Evolutionary conservation across 2,888 invertebrate species (phyloP).

Genomic region (Myopa testacea): DNA sequence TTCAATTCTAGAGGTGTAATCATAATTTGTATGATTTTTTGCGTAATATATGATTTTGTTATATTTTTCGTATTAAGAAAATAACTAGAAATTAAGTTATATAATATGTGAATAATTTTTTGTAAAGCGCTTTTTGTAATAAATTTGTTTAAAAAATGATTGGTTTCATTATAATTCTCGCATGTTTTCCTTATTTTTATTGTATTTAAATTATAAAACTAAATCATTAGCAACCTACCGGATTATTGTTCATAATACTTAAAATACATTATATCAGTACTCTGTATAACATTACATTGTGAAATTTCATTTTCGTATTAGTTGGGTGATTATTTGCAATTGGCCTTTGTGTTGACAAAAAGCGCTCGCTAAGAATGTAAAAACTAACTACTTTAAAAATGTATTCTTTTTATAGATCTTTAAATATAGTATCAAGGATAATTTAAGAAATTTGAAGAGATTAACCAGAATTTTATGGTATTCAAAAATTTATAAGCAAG

Average conservation of each 20-base stretch:
- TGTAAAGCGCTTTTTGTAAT: slow-evolving; percentile 69
- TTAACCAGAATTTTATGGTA: slow-evolving; percentile 53
- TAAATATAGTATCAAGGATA: slow-evolving; percentile 51
- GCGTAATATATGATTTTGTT: too few species aligned
- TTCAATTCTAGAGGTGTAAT: too few species aligned
- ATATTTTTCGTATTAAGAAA: too few species aligned
- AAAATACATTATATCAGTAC: neutral
- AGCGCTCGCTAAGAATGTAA: slow-evolving; percentile 64
- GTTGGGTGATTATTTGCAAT: slow-evolving; percentile 70
- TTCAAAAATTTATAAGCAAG: slow-evolving; percentile 42
- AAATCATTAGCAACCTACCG: neutral
- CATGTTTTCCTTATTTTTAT: slow-evolving; percentile 47
- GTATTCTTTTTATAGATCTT: slow-evolving; percentile 21
- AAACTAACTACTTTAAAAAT: slow-evolving; percentile 54
- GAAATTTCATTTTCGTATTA: slow-evolving; percentile 65
- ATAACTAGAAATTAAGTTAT: too few species aligned
- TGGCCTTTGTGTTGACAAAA: slow-evolving; percentile 70
- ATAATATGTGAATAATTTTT: slow-evolving; percentile 50
- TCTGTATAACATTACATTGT: slow-evolving; percentile 35
- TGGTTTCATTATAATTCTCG: slow-evolving; percentile 52
- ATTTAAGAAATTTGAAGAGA: slow-evolving; percentile 62
- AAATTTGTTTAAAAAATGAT: slow-evolving; percentile 53
- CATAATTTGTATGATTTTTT: too few species aligned
- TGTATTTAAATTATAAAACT: slow-evolving; percentile 27
- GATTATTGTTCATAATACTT: neutral